Conservation (phyloP, 2,888 invertebrate species). For the Macropis europaea region DNA sequence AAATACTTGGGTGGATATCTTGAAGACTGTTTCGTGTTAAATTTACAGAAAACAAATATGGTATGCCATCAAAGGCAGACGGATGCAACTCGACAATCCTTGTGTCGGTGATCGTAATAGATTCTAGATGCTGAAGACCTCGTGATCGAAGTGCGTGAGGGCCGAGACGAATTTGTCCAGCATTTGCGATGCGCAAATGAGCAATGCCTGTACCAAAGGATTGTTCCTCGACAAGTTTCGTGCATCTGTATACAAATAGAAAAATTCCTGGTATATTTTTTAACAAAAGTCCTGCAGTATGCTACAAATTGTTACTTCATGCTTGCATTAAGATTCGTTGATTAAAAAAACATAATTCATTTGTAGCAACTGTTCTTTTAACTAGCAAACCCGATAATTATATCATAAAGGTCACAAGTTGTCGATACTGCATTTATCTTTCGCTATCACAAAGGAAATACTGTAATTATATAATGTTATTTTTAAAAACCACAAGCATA, state of each 20-base stretch:
- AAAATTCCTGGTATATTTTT: not conserved
- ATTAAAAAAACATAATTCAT: no score
- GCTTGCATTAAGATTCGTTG: no score
- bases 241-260: slow-evolving; percentile 81
- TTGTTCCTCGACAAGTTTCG: slow-evolving; percentile 85
- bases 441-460: slow-evolving; percentile 3
- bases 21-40: slow-evolving; percentile 86
- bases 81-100: slow-evolving; percentile 85
- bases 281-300: no score
- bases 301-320: no score
- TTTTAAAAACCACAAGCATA: slow-evolving; percentile 47
- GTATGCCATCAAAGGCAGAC: slow-evolving; percentile 86
- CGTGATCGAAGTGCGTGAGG: slow-evolving; percentile 81
- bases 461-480: slow-evolving; percentile 29
- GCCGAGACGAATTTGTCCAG: slow-evolving; percentile 78
- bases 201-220: slow-evolving; percentile 85
- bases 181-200: slow-evolving; percentile 85
- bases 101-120: slow-evolving; percentile 86
- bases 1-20: slow-evolving; percentile 86
- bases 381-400: no score
- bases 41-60: slow-evolving; percentile 85
- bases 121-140: slow-evolving; percentile 83
- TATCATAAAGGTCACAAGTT: not conserved
- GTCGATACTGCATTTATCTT: slow-evolving; percentile 29
- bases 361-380: no score